Percentiles rank a stretch among this genome's conserved stretches.
Evolutionary conservation across 2,888 invertebrate genomes (phyloP).

Genomic region (Crocallis elinguaria): DNA sequence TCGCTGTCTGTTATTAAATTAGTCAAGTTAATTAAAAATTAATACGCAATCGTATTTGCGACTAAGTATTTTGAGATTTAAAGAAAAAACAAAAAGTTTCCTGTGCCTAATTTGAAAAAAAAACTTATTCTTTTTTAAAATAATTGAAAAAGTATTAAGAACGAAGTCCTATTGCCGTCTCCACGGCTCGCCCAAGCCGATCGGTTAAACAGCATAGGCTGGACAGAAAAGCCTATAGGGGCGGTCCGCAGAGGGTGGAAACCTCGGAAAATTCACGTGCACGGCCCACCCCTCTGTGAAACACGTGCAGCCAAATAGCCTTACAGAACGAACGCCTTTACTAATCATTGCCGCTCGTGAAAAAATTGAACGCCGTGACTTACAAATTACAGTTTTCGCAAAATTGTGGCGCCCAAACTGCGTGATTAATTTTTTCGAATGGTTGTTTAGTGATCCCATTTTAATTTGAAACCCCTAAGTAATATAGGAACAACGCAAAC

Average conservation of each 20-base stretch:
- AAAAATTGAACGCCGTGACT: conserved; percentile 64
- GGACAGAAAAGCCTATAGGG: conserved; percentile 85
- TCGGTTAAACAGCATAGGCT: conserved; percentile 84
- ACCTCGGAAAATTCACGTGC: conserved; percentile 84
- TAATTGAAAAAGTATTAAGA: conserved; percentile 8
- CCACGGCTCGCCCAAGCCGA: conserved; percentile 65
- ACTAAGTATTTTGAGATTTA: too few species aligned
- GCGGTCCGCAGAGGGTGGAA: conserved; percentile 84
- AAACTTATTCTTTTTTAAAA: too few species aligned
- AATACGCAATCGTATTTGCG: too few species aligned
- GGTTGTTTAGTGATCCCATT: background rate
- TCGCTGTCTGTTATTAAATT: too few species aligned
- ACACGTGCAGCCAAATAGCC: conserved; percentile 82
- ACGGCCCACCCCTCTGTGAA: conserved; percentile 75
- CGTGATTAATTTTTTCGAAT: background rate
- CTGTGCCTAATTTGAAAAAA: too few species aligned
- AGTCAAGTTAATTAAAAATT: too few species aligned
- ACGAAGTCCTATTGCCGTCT: conserved; percentile 49
- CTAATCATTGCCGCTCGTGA: conserved; percentile 77
- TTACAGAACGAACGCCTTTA: conserved; percentile 76
- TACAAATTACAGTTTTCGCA: conserved; percentile 49
- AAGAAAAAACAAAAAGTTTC: too few species aligned
- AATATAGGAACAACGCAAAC: background rate
- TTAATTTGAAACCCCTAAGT: background rate
- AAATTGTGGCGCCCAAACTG: background rate